phyloP scores from a whole-genome alignment of 2,888 invertebrate species.

The Steinernema hermaphroditum region DNA sequence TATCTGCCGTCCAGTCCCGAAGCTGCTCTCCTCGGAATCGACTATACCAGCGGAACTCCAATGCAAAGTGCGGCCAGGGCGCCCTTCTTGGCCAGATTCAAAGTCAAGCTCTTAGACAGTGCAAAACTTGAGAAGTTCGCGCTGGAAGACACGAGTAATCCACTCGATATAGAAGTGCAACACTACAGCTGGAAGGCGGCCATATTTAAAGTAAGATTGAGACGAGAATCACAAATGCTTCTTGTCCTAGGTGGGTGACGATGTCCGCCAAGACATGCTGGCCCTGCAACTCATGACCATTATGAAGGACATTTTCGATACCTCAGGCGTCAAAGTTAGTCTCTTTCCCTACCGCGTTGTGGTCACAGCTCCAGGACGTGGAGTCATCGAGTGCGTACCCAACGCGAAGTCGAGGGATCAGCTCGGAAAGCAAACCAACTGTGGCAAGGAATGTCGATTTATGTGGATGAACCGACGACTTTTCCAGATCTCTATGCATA shows the following conservation, averaged over 20 bases:
- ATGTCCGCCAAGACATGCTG: conserved; percentile 92
- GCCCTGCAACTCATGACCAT: conserved; percentile 95
- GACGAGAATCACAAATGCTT: no score
- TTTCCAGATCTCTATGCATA: conserved; percentile 85
- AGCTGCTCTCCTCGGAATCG: conserved; percentile 94
- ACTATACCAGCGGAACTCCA: conserved; percentile 92
- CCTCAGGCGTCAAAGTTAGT: conserved; percentile 85
- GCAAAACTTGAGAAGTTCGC: conserved; percentile 78
- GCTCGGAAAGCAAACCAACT: conserved; percentile 92
- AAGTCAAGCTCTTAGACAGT: conserved; percentile 88
- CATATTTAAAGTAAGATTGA: conserved; percentile 84
- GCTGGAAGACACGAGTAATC: conserved; percentile 47
- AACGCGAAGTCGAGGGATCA: conserved; percentile 98
- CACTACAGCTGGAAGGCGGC: conserved; percentile 84
- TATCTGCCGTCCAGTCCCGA: conserved; percentile 98
- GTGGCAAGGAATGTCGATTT: conserved; percentile 68
- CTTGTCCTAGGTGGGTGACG: conserved; percentile 81
- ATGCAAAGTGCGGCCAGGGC: conserved; percentile 99
- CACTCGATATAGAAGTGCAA: conserved; percentile 34
- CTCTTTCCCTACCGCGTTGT: conserved; percentile 96
- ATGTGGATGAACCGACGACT: background rate
- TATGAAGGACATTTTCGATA: conserved; percentile 79
- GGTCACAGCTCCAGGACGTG: conserved; percentile 82
- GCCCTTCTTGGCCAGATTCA: conserved; percentile 91
- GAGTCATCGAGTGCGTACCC: conserved; percentile 99